These are phyloP conservation scores for Donacobius atricapilla DNA, from an alignment of 2,113 vertebrate species.

Conservation along the genomic window DNA sequence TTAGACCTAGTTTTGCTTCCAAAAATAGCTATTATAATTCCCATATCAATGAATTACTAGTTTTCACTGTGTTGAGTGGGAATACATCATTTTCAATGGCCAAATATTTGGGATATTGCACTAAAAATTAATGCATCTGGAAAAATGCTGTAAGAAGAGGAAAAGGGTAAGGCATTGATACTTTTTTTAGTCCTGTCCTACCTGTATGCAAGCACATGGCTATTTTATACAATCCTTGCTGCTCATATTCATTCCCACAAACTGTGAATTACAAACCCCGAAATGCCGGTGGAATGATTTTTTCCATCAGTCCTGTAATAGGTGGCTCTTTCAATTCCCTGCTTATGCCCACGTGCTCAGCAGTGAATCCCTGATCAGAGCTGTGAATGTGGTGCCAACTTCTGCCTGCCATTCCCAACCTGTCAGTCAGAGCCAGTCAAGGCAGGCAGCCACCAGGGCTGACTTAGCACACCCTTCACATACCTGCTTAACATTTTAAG, in stretches of 20 bases:
- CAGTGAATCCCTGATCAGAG: not conserved
- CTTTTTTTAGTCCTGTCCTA: not conserved
- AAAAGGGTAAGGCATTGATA: not conserved
- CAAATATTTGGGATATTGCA: not conserved
- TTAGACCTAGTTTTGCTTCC: not conserved
- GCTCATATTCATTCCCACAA: not conserved
- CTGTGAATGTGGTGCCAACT: not conserved
- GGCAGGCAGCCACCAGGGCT: not conserved
- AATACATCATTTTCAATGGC: not conserved
- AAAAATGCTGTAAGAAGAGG: rapidly evolving
- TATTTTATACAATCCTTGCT: not conserved
- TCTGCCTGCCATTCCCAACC: not conserved
- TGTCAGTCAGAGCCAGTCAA: not conserved
- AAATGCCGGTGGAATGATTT: not conserved
- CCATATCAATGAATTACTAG: not conserved
- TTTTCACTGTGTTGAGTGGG: not conserved
- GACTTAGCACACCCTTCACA: not conserved
- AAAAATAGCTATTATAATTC: not conserved
- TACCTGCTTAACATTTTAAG: constrained; percentile 34
- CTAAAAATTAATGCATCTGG: not conserved
- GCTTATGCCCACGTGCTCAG: not conserved
- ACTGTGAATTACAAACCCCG: not conserved
- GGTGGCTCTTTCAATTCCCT: not conserved
- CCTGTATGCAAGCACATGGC: not conserved
- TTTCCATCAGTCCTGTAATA: not conserved